phyloP scores from a whole-genome alignment of 2,888 invertebrate species.

The Autographa pulchrina region DNA sequence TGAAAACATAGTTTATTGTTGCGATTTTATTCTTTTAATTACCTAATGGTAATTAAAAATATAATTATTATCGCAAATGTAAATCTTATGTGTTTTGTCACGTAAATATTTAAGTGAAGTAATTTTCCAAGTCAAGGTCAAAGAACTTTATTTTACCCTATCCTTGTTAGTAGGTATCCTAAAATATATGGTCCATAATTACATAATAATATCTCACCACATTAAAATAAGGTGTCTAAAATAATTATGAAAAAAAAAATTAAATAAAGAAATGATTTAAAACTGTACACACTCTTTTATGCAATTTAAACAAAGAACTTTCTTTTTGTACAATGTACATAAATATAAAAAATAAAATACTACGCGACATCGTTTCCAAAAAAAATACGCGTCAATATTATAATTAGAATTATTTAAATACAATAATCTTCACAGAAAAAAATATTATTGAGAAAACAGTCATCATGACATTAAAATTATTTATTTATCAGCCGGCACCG shows the following conservation, averaged over 20 bases:
- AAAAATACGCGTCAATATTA: not conserved
- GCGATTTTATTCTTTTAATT: too few species aligned
- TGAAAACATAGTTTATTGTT: not conserved
- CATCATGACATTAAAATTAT: slow-evolving; percentile 38
- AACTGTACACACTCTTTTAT: too few species aligned
- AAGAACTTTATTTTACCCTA: too few species aligned
- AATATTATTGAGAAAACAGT: slow-evolving; percentile 13
- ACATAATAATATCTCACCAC: too few species aligned
- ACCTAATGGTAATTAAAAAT: too few species aligned
- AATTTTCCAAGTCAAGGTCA: too few species aligned
- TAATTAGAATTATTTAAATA: not conserved
- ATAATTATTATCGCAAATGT: too few species aligned
- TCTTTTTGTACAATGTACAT: not conserved
- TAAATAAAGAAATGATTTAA: not conserved
- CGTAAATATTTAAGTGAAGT: too few species aligned
- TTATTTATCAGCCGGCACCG: slow-evolving; percentile 62
- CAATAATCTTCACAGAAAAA: slow-evolving; percentile 5
- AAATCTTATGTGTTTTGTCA: too few species aligned
- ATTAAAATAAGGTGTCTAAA: not conserved
- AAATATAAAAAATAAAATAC: too few species aligned
- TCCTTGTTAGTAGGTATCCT: too few species aligned
- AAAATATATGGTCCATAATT: too few species aligned
- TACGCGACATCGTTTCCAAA: not conserved
- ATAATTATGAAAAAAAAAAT: not conserved
- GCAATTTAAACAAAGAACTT: not conserved